Evolutionary conservation across 2,797 vertebrate species (phyloP).

Genomic region (Brotula barbata): DNA sequence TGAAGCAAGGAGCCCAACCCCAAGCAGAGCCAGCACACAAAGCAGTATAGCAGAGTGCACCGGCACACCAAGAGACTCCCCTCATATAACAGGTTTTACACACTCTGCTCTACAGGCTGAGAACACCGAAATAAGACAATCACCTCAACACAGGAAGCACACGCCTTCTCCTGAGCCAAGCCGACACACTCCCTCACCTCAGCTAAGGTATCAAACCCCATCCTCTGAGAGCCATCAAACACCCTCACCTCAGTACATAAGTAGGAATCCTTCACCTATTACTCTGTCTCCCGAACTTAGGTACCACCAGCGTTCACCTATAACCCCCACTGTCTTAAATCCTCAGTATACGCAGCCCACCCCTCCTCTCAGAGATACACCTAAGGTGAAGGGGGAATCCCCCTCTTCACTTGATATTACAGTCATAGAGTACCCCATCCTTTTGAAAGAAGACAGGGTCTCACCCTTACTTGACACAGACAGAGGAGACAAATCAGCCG

Average conservation of each 20-base stretch:
- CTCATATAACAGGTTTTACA: conserved; percentile 29
- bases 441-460: conserved; percentile 26
- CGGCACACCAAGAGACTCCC: conserved; percentile 32
- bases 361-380: conserved; percentile 30
- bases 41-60: conserved; percentile 40
- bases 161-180: conserved; percentile 55
- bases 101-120: conserved; percentile 35
- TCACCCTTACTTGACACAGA: conserved; percentile 34
- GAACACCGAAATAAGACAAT: conserved; percentile 36
- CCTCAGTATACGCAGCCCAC: conserved; percentile 21
- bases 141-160: conserved; percentile 38
- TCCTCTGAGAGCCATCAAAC: conserved; percentile 38
- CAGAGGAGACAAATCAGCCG: conserved; percentile 21
- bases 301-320: conserved; percentile 33
- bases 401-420: conserved; percentile 22
- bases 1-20: conserved; percentile 34
- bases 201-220: conserved; percentile 39
- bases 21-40: conserved; percentile 29
- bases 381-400: conserved; percentile 21
- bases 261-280: conserved; percentile 48
- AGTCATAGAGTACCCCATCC: conserved; percentile 26
- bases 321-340: conserved; percentile 31
- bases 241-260: conserved; percentile 44
- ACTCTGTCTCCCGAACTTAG: conserved; percentile 33
- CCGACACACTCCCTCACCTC: conserved; percentile 44